Evolutionary conservation across 2,888 invertebrate species (phyloP).

Genomic region (Diaphora mendica): DNA sequence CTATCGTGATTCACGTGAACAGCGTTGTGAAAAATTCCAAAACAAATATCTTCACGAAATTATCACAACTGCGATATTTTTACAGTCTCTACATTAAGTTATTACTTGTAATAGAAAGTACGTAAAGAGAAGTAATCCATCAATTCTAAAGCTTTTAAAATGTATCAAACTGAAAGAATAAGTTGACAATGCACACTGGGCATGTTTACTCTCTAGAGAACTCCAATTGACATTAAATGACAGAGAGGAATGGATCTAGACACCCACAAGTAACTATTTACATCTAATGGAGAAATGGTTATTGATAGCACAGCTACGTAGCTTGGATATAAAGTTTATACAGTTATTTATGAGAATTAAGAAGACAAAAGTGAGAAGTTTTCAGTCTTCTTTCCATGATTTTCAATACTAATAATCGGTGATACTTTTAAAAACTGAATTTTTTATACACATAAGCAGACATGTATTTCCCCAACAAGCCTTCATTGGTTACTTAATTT

Average conservation of each 20-base stretch:
- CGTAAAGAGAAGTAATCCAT: not conserved
- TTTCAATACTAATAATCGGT: not conserved
- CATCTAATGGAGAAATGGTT: too few relatives aligned
- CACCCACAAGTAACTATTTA: not conserved
- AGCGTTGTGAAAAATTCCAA: not conserved
- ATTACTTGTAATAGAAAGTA: not conserved
- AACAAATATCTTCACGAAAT: not conserved
- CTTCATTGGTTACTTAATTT: conserved; percentile 23
- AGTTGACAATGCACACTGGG: not conserved
- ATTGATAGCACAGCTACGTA: not conserved
- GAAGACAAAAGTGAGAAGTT: not conserved
- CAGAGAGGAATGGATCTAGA: not conserved
- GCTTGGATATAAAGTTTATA: not conserved
- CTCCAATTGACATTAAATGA: not conserved
- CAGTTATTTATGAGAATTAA: not conserved
- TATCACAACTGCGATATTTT: not conserved
- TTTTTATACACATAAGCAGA: not conserved
- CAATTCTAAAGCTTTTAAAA: not conserved
- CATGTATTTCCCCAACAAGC: not conserved
- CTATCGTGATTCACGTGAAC: too few relatives aligned
- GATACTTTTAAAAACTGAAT: not conserved
- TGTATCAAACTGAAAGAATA: not conserved
- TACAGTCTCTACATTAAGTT: not conserved
- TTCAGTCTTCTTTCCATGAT: not conserved
- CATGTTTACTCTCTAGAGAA: not conserved